Percentiles rank a stretch among this genome's conserved stretches.
phyloP scores from a whole-genome alignment of 2,888 invertebrate species.

The Pterostichus madidus region DNA sequence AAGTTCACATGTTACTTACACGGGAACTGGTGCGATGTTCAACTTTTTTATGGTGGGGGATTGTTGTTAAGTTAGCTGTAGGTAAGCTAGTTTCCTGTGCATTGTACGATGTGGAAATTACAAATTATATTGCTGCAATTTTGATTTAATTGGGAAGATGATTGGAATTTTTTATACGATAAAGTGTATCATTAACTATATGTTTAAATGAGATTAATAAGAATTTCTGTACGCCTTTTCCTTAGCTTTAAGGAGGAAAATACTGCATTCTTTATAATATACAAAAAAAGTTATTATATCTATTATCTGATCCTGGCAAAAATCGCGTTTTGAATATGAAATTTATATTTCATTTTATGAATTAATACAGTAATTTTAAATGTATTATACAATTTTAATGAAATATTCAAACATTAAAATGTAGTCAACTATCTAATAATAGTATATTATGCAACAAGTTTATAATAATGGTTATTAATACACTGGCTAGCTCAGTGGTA shows the following conservation, averaged over 20 bases:
- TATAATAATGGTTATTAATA: no score
- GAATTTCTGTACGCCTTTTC: no score
- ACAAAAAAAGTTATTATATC: neutral
- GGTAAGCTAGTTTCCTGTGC: conserved; percentile 19
- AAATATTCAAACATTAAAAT: no score
- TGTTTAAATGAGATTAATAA: conserved; percentile 25
- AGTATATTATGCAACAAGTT: no score
- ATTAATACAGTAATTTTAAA: no score
- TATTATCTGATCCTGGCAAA: neutral
- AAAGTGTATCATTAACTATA: conserved; percentile 3
- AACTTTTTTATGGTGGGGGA: conserved; percentile 3
- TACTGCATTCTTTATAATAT: no score
- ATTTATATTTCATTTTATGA: no score
- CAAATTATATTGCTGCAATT: conserved; percentile 16
- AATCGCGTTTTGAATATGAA: no score
- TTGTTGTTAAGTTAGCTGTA: conserved; percentile 14
- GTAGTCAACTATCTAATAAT: no score
- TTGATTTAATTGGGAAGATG: conserved; percentile 16
- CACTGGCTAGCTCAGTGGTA: no score
- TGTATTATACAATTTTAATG: no score
- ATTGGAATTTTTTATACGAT: neutral
- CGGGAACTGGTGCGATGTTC: conserved; percentile 5
- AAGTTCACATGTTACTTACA: neutral
- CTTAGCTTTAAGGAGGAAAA: no score
- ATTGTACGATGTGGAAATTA: conserved; percentile 3